A percentile compares a stretch with the other conserved stretches of the same genome.
These are phyloP conservation scores for Nannoperca australis DNA, from an alignment of 2,797 vertebrate species.

Conservation along the genomic window DNA sequence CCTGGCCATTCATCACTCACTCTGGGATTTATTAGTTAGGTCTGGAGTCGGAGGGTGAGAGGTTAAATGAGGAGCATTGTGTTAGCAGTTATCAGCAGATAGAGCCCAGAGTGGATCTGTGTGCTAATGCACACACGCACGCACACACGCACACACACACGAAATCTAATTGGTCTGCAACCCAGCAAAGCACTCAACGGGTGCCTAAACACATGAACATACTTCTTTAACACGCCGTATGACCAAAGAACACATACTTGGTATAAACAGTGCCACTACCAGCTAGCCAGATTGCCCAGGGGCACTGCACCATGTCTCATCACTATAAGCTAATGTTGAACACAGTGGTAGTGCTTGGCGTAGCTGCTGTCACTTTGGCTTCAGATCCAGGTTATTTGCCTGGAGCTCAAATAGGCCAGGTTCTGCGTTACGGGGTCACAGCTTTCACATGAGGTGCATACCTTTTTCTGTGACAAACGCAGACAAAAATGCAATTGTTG, in stretches of 20 bases:
- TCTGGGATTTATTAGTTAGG: constrained; percentile 78
- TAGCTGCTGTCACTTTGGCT: constrained; percentile 80
- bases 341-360: constrained; percentile 48
- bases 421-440: constrained; percentile 61
- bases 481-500: constrained; percentile 42
- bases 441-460: constrained; percentile 49
- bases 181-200: constrained; percentile 15
- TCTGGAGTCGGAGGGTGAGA: constrained; percentile 64
- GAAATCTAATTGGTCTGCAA: constrained; percentile 33
- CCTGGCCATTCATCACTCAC: constrained; percentile 71
- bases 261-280: constrained; percentile 61
- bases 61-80: constrained; percentile 77
- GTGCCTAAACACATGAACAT: constrained; percentile 34
- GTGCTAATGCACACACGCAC: constrained; percentile 42
- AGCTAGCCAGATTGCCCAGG: constrained; percentile 49
- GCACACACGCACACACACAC: not conserved
- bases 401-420: constrained; percentile 55
- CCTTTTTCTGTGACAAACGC: constrained; percentile 40
- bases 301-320: constrained; percentile 68
- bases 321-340: constrained; percentile 63
- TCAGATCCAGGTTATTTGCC: constrained; percentile 75
- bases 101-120: constrained; percentile 56
- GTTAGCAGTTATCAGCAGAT: constrained; percentile 69
- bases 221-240: constrained; percentile 34
- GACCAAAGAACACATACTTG: constrained; percentile 35